Evolutionary conservation across 2,888 invertebrate genomes (phyloP).

Genomic region (Tridacna crocea): DNA sequence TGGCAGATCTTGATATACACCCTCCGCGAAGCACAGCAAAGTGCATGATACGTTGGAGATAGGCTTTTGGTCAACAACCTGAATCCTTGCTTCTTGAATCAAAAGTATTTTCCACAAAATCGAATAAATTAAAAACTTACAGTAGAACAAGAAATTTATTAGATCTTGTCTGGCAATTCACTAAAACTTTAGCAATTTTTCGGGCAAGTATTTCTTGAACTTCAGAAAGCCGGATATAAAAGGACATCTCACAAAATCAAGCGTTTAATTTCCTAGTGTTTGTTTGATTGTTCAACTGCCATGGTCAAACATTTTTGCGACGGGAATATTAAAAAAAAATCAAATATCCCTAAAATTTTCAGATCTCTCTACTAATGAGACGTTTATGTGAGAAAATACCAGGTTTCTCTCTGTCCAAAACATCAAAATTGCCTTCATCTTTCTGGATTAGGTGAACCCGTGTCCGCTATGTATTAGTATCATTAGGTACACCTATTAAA

Average conservation of each 20-base stretch:
- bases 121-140: too few relatives aligned
- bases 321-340: not conserved
- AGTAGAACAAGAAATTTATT: too few relatives aligned
- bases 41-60: too few relatives aligned
- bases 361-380: slow-evolving; percentile 1
- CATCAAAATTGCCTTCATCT: slow-evolving; percentile 24
- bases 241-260: not conserved
- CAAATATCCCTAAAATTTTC: not conserved
- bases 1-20: too few relatives aligned
- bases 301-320: not conserved
- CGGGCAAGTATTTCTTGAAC: too few relatives aligned
- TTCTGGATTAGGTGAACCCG: slow-evolving; percentile 7
- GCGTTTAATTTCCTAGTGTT: not conserved
- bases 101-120: too few relatives aligned
- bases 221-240: not conserved
- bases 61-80: too few relatives aligned
- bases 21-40: too few relatives aligned
- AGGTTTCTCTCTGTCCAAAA: slow-evolving; percentile 2
- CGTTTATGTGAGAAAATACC: slow-evolving; percentile 23
- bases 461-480: slow-evolving; percentile 22
- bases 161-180: too few relatives aligned
- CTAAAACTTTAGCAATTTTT: too few relatives aligned
- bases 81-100: too few relatives aligned
- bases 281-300: not conserved
- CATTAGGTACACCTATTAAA: slow-evolving; percentile 23